Evolutionary conservation across 1,140 invertebrate species (phyloP).

Genomic region (Drosophila cardini): DNA sequence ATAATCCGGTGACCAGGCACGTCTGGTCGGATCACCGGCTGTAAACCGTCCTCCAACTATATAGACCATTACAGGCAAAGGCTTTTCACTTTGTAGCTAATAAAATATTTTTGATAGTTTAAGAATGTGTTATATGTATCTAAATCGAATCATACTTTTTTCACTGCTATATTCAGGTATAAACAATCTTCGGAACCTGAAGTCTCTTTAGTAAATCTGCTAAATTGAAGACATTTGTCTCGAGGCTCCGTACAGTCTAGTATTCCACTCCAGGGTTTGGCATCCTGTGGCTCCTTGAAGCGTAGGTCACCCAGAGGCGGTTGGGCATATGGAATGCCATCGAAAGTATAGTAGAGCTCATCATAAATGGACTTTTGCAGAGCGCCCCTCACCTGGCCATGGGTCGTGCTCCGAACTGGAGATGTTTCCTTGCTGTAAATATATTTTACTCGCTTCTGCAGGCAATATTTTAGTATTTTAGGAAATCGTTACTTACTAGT

Average conservation of each 20-base stretch:
- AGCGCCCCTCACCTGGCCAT: constrained; percentile 57
- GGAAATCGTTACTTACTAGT: too few species aligned
- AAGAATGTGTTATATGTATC: too few species aligned
- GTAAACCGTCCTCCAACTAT: constrained; percentile 89
- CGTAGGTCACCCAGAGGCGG: constrained; percentile 88
- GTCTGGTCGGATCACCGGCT: constrained; percentile 83
- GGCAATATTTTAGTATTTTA: too few species aligned
- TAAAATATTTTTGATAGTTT: too few species aligned
- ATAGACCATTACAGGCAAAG: constrained; percentile 88
- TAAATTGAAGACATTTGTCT: constrained; percentile 62
- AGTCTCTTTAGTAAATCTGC: constrained; percentile 34
- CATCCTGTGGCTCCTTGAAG: constrained; percentile 86
- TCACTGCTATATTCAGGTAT: constrained; percentile 73
- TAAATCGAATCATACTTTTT: constrained; percentile 16
- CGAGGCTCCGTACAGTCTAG: constrained; percentile 82
- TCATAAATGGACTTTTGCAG: constrained; percentile 66
- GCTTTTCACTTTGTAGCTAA: constrained; percentile 43
- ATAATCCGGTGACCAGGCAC: constrained; percentile 87
- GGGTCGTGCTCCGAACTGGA: constrained; percentile 18
- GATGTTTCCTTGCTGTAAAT: too few species aligned
- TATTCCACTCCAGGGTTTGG: constrained; percentile 85
- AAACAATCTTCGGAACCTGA: constrained; percentile 72
- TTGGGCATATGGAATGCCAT: constrained; percentile 88
- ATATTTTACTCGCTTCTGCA: too few species aligned
- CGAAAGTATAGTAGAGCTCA: constrained; percentile 78